Percentiles rank a stretch among this genome's conserved stretches.
phyloP scores from a whole-genome alignment of 2,888 invertebrate species.

The Melanargia galathea region DNA sequence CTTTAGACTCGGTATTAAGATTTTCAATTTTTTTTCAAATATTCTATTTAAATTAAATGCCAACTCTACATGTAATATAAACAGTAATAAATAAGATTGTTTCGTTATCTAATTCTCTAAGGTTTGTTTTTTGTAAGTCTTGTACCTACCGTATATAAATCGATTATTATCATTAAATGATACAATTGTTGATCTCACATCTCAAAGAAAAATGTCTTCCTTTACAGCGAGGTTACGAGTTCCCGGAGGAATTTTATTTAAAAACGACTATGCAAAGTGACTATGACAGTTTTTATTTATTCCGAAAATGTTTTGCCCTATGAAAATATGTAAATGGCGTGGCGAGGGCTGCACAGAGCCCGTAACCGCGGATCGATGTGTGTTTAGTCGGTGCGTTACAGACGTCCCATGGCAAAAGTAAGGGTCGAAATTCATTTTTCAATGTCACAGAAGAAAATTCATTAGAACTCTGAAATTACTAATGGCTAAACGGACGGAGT shows the following conservation, averaged over 20 bases:
- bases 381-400: conserved; percentile 54
- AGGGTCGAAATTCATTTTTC: conserved; percentile 79
- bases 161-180: background rate
- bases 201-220: background rate
- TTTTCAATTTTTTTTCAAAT: background rate
- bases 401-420: conserved; percentile 66
- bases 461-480: conserved; percentile 82
- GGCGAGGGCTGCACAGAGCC: conserved; percentile 47
- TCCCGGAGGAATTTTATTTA: background rate
- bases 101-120: too few species aligned
- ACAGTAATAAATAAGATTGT: too few species aligned
- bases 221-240: background rate
- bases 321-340: conserved; percentile 44
- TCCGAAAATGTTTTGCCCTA: conserved; percentile 20
- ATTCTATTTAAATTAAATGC: background rate
- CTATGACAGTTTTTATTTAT: conserved; percentile 10
- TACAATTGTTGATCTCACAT: background rate
- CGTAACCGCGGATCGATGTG: conserved; percentile 57
- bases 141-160: too few species aligned
- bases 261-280: background rate
- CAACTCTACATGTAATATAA: background rate
- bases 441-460: conserved; percentile 81
- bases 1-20: background rate
- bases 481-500: conserved; percentile 80
- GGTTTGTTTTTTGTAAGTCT: too few species aligned